Conservation (phyloP, 2,888 invertebrate genomes). For the Lobophora halterata region DNA sequence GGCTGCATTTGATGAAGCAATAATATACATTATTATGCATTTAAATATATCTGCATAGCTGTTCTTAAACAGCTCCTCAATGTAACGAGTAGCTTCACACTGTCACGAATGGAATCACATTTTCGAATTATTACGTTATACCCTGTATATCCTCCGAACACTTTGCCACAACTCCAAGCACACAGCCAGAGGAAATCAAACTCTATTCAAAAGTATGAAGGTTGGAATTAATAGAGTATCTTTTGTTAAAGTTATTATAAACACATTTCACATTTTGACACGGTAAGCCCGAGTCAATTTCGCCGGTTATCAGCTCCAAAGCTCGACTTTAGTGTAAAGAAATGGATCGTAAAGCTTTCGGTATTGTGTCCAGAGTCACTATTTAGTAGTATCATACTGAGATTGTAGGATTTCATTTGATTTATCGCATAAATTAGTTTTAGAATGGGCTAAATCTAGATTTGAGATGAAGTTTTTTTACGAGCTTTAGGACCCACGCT, state of each 20-base stretch:
- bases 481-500: too few species aligned
- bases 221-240: conserved; percentile 6
- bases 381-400: conserved; percentile 7
- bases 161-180: conserved; percentile 8
- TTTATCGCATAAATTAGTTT: too few species aligned
- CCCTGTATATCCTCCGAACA: conserved; percentile 8
- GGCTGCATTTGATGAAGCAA: too few species aligned
- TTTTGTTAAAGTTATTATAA: conserved; percentile 29
- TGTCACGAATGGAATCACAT: conserved; percentile 43
- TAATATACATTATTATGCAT: background rate
- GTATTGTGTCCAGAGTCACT: conserved; percentile 18
- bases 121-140: conserved; percentile 41
- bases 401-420: too few species aligned
- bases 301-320: conserved; percentile 34
- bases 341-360: conserved; percentile 38
- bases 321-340: conserved; percentile 35
- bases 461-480: too few species aligned
- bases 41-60: conserved; percentile 1
- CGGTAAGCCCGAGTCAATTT: conserved; percentile 35
- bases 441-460: too few species aligned
- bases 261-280: conserved; percentile 35
- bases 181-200: background rate
- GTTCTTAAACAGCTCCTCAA: conserved; percentile 20
- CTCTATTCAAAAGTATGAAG: conserved; percentile 3
- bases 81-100: conserved; percentile 30